Conservation (phyloP, 2,888 invertebrate species). For the Lithosia quadra region DNA sequence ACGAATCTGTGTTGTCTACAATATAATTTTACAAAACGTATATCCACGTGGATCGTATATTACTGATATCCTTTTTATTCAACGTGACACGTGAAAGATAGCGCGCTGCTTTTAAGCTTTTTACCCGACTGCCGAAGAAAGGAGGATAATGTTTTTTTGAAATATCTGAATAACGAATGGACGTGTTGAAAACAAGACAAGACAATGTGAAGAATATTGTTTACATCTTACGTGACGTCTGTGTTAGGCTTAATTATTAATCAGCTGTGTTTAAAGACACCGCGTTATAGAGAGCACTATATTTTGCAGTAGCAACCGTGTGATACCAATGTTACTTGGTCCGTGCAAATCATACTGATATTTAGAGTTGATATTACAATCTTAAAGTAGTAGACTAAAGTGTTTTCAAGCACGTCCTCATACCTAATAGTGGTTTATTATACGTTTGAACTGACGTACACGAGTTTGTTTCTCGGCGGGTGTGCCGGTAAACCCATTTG, state of each 20-base stretch:
- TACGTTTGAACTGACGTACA: background rate
- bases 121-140: no score
- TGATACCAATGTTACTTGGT: background rate
- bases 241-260: background rate
- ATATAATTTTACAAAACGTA: no score
- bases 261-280: background rate
- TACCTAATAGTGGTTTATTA: background rate
- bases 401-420: background rate
- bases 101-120: no score
- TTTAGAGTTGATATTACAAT: background rate
- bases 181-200: background rate
- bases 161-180: background rate
- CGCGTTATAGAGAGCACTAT: background rate
- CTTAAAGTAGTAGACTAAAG: background rate
- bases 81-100: no score
- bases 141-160: no score
- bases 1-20: no score
- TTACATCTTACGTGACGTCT: conserved; percentile 1
- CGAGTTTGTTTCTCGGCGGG: background rate
- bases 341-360: background rate
- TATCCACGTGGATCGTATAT: no score
- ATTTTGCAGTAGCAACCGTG: background rate
- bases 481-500: conserved; percentile 2
- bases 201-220: background rate
- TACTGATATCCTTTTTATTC: no score